A percentile compares a stretch with the other conserved stretches of the same genome.
These are phyloP conservation scores for Nemotelus pantherinus DNA, from an alignment of 2,888 invertebrate genomes.

Conservation along the genomic window DNA sequence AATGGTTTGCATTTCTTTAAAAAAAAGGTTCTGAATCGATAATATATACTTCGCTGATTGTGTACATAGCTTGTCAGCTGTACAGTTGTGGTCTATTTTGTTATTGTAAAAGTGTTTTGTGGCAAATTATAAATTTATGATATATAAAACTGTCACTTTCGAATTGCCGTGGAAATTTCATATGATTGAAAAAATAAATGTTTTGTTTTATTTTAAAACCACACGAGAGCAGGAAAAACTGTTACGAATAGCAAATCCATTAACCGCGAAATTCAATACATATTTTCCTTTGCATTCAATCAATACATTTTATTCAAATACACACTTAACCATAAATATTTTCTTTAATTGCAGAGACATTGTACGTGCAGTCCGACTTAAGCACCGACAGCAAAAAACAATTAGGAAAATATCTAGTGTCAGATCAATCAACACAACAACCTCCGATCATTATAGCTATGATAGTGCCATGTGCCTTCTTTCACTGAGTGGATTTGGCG, in stretches of 20 bases:
- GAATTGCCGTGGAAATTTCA: too few relatives aligned
- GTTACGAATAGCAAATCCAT: too few relatives aligned
- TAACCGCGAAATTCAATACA: conserved; percentile 14
- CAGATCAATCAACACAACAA: conserved; percentile 48
- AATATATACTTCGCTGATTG: too few relatives aligned
- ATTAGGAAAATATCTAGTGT: conserved; percentile 44
- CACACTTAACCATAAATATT: conserved; percentile 24
- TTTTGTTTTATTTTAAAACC: not conserved
- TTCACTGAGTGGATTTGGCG: not conserved
- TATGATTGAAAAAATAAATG: too few relatives aligned
- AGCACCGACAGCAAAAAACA: not conserved
- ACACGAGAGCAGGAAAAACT: conserved; percentile 3
- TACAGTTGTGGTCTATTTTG: too few relatives aligned
- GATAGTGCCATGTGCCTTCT: conserved; percentile 23
- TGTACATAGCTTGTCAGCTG: too few relatives aligned
- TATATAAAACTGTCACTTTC: too few relatives aligned
- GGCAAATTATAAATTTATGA: too few relatives aligned
- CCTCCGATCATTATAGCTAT: conserved; percentile 35
- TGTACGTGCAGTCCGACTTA: not conserved
- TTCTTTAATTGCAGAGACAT: conserved; percentile 33
- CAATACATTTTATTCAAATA: too few relatives aligned
- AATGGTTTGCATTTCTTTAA: too few relatives aligned
- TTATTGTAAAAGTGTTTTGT: too few relatives aligned
- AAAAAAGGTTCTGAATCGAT: too few relatives aligned
- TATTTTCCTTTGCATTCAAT: not conserved